Conservation (phyloP, 2,113 vertebrate genomes). For the Trogon melanurus region DNA sequence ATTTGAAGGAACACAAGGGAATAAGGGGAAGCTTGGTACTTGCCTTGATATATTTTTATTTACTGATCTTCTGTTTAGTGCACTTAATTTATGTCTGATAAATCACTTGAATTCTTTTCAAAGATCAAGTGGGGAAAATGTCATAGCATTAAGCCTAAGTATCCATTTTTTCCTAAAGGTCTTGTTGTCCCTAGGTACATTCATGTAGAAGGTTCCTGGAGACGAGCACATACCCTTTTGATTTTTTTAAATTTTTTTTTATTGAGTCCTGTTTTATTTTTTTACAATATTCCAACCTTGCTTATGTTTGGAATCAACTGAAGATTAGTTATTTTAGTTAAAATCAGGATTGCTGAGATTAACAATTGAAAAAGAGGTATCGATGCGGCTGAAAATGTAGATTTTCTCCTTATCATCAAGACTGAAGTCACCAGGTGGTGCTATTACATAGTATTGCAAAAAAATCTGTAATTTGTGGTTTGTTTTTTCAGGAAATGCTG, state of each 20-base stretch:
- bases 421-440: conserved; percentile 55
- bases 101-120: conserved; percentile 48
- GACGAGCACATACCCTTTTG: not conserved
- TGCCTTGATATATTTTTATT: conserved; percentile 47
- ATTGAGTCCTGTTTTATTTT: not conserved
- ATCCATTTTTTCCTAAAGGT: conserved; percentile 42
- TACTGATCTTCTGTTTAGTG: conserved; percentile 52
- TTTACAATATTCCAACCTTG: not conserved
- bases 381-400: not conserved
- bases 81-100: conserved; percentile 66
- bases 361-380: not conserved
- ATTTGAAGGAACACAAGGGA: not conserved
- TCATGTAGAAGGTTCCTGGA: not conserved
- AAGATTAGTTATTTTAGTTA: not conserved
- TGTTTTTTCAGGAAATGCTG: not conserved
- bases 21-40: not conserved
- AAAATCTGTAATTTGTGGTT: not conserved
- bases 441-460: conserved; percentile 33
- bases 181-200: not conserved
- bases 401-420: not conserved
- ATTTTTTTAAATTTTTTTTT: not conserved
- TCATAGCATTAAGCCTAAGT: conserved; percentile 47
- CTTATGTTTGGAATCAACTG: not conserved
- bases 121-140: conserved; percentile 60
- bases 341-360: not conserved